Evolutionary conservation across 2,113 vertebrate genomes (phyloP), one percentile per base, ranked within the genome.

Genomic region (Toxostoma redivivum): DNA sequence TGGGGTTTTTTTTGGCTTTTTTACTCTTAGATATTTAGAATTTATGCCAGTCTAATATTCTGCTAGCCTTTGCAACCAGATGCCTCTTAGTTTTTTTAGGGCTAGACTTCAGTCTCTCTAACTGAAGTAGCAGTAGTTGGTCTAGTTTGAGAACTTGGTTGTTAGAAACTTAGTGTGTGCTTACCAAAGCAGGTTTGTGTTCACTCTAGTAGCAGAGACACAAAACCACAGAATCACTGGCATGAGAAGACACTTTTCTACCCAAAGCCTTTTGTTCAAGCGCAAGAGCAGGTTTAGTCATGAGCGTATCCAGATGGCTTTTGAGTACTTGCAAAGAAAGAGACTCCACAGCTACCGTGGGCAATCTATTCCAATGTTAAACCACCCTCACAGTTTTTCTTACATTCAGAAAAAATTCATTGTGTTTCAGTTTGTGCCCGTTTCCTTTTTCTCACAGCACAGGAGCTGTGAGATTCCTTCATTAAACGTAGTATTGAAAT

Each of bases 381-480:
- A 67, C 24, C 16, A 25, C 38, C n/a, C 38, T 47, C 61, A 47
- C 4, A 25, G 15, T 20, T 54, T 54, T 60, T 82, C 38, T 67
- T 45, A 30, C 5, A 9, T 31, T 74, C 16, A 31, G 37, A 53
- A 58, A 60, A 58, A n/a, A 45, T 10, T 33, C 2, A 0, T 0
- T 28, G 2, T 72, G 25, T 50, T 88, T 58, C 38, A n/a, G 18
- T 54, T 88, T 79, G 21, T 61, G 19, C 15, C 15, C 5, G 1
- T 85, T 81, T 78, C 28, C 8, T 57, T 56, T 47, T 73, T 74
- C n/a, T 84, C 21, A 33, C 77, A 8, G 81, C 21, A 12, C 22
- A 61, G 44, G 45, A 61, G 5, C 12, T 45, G 5, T 53, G 42
- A 40, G 6, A n/a, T 65, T 77, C 9, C 45, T 73, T 89, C 54